A percentile compares a stretch with the other conserved stretches of the same genome.
These are phyloP conservation scores for Leptocoma aspasia DNA, from an alignment of 2,113 vertebrate species.

Conservation along the genomic window DNA sequence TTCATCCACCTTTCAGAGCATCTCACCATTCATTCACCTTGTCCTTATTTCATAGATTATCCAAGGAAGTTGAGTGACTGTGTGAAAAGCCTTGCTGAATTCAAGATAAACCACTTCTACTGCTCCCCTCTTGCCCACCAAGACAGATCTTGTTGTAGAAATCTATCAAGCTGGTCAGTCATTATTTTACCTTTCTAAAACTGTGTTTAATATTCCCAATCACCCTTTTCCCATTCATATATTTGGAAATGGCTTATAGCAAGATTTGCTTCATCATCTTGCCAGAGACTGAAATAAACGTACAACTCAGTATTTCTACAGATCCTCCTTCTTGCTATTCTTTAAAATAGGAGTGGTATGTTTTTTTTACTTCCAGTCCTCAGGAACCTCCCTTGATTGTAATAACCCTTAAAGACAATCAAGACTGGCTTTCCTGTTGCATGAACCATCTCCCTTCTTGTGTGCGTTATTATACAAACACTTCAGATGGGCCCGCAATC, in stretches of 20 bases:
- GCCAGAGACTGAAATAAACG: background rate
- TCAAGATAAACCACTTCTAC: background rate
- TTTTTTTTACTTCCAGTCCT: background rate
- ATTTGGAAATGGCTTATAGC: background rate
- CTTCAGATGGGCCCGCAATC: background rate
- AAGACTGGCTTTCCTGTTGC: background rate
- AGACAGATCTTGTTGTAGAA: background rate
- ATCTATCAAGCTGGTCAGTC: background rate
- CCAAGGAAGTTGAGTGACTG: background rate
- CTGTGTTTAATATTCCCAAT: rapidly evolving
- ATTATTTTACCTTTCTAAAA: background rate
- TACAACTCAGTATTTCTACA: background rate
- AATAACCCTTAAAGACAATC: background rate
- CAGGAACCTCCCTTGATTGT: background rate
- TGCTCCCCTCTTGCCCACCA: background rate
- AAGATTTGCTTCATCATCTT: background rate
- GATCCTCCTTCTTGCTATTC: background rate
- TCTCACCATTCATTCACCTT: background rate
- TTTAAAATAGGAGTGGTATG: background rate
- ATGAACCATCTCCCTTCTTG: background rate
- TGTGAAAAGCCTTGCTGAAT: background rate
- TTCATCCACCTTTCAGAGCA: background rate
- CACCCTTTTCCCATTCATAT: background rate
- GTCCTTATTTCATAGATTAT: background rate
- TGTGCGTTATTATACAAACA: background rate